Base-by-base conservation (phyloP, 2,797 vertebrate species). In the Erethizon dorsatum region DNA sequence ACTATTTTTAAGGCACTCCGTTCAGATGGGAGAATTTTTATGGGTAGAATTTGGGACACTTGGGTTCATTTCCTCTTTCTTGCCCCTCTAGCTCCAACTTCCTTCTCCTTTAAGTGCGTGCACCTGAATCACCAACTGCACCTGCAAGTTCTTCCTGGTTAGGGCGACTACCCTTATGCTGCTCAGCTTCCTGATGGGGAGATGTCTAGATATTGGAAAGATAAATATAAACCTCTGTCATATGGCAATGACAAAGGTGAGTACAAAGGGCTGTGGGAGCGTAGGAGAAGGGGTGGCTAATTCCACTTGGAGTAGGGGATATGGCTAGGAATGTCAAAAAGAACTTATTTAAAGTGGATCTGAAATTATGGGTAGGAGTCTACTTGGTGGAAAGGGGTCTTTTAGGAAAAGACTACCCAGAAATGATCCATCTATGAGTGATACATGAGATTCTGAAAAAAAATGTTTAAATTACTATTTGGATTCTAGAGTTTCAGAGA, bases 401-500 rank as follows among this genome's bases (percentile, higher is more conserved):
- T 85, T 61, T 41, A 56, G 80, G 83, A 26, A 87, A 92, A 63
- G 54, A 11, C 69, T 86, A 65, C 10, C 28, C 37, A 57, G 59
- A 50, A 45, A 91, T 11, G 3, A 20, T 84, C 50, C 17, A 61
- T 28, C 1, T 26, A 26, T 83, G 56, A 79, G 33, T 12, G 13
- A 22, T 28, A 59, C 61, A 47, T n/a, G 13, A 91, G 56, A 79
- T 14, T 77, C 54, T 71, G 63, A 75, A 83, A 94, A 57, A 87
- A 22, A 47, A 65, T 22, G 59, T 69, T 88, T 77, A 79, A 91
- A 47, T 6, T 92, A 52, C 28, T 59, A 45, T 24, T 37, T 65
- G 82, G 45, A 57, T 61, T n/a, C 77, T 52, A 75, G 80, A 73
- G n/a, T 92, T 73, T 95, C 56, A 94, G 90, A 82, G 33, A 65